phyloP scores from a whole-genome alignment of 2,113 vertebrate species.

The Rhinichthys klamathensis region DNA sequence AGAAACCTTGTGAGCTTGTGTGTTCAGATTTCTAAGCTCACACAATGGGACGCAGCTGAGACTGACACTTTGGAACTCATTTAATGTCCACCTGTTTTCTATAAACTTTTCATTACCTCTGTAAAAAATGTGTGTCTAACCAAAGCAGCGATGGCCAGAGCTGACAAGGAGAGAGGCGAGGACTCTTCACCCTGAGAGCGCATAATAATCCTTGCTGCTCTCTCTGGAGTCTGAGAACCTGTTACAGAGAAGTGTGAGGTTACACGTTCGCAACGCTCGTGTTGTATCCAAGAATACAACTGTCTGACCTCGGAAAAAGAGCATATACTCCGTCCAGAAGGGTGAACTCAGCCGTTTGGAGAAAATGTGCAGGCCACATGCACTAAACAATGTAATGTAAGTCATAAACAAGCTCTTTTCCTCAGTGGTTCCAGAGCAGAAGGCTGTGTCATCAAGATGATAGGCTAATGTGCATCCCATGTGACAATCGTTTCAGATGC shows the following conservation, averaged over 20 bases:
- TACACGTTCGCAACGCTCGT: background rate
- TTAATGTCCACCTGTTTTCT: constrained; percentile 48
- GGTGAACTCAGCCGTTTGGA: constrained; percentile 2
- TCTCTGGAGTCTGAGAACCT: constrained; percentile 22
- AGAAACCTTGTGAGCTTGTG: background rate
- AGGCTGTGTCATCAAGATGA: constrained; percentile 32
- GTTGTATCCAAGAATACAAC: constrained; percentile 9
- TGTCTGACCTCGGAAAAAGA: constrained; percentile 21
- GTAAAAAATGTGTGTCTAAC: constrained; percentile 33
- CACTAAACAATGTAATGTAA: constrained; percentile 45
- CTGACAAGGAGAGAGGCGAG: constrained; percentile 34
- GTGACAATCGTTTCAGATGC: constrained; percentile 30
- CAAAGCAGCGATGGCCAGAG: constrained; percentile 25
- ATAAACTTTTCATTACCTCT: constrained; percentile 54
- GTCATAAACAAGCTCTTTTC: constrained; percentile 38
- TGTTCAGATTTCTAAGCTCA: constrained; percentile 20
- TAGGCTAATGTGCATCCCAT: constrained; percentile 43
- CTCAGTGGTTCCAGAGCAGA: constrained; percentile 46
- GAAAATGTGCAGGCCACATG: constrained; percentile 52
- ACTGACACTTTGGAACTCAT: constrained; percentile 34
- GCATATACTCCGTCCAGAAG: constrained; percentile 9
- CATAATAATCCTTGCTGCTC: background rate
- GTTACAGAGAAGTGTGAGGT: constrained; percentile 29
- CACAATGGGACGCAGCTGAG: constrained; percentile 20
- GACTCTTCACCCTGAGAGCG: background rate